Base-by-base conservation (phyloP, 2,888 invertebrate genomes). In the Dolichopus griseipennis region DNA sequence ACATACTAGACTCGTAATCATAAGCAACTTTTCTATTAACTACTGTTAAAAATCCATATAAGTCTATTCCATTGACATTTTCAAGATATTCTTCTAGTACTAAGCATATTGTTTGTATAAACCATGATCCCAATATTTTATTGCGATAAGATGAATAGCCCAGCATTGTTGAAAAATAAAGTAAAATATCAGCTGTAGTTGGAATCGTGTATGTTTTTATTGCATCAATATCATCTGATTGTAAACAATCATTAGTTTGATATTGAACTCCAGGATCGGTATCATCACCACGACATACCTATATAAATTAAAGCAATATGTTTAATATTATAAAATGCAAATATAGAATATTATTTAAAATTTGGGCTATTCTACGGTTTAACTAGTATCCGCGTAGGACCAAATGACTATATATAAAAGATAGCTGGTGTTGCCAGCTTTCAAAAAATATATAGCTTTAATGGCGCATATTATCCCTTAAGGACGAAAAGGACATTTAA, bases 91-190 rank as follows among this genome's bases (percentile, higher is more conserved):
- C 72, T 67, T 83, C 80, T 21, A 90, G 74, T 12, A 87, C 86
- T 5, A 82, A 75, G 73, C 86, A 87, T 64, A 91, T 77, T 5
- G 87, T 80, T 77, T 90, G 90, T 67, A 91, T 86, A 75, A 90
- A 91, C 88, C 89, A 90, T 0, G 90, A 88, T 3, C n/a, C 90
- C 90, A 27, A 83, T 83, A 65, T 83, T 83, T 33, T n/a, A n/a
- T 88, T 88, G 5, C 90, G 81, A 84, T 87, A 90, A 0, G 90
- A 88, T 75, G 83, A 88, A 76, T n/a, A 77, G 88, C 90, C 90
- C 74, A 89, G 87, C 65, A 86, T 86, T 65, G 89, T 88, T 27
- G 90, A 88, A 76, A 87, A 90, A 76, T 88, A 87, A 41, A 81
- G 84, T 21, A 91, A 79, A 75, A 90, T 86, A 77, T 91, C 91